Evolutionary conservation across 2,888 invertebrate species (phyloP), one percentile per base, ranked within the genome.

Genomic region (Mayetiola destructor): DNA sequence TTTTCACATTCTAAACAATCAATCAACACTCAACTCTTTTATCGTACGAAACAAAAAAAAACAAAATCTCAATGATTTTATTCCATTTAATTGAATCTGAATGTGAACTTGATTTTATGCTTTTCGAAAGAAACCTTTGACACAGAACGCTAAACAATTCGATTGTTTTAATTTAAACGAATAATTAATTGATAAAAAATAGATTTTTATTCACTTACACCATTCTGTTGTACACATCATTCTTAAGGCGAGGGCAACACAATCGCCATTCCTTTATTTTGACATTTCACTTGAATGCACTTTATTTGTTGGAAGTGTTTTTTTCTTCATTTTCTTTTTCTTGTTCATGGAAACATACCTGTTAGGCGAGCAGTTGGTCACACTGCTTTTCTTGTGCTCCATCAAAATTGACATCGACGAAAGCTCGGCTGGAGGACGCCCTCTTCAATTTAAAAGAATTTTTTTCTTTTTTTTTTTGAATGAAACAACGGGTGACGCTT

Each of bases 211-310:
- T 48, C 27, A 48, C 48, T 48, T 27, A 48, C 48, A 48, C 27
- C 48, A 48, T 48, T 48, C 27, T 27, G 48, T 48, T 48, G 48
- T 48, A 27, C n/a, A n/a, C 27, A n/a, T 48, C 48, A 16, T 48
- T 48, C 27, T 16, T 48, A n/a, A 48, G 48, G 42, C 42, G 16
- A 20, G 27, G 27, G 48, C 48, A 48, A 48, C 29, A 48, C 48
- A 48, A 48, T 48, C 48, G 48, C 48, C 48, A 48, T 48, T 48
- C 48, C 27, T 21, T 48, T 48, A 27, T 48, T 27, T 48, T 48
- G 48, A 48, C 48, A 27, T 48, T 48, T 48, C 48, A 48, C 23
- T 48, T n/a, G 48, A n/a, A 27, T 48, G 29, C 48, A 48, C n/a
- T n/a, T n/a, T n/a, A n/a, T n/a, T n/a, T n/a, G n/a, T 48, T 48